Conservation (phyloP, 2,888 invertebrate species). For the Dromius quadrimaculatus region DNA sequence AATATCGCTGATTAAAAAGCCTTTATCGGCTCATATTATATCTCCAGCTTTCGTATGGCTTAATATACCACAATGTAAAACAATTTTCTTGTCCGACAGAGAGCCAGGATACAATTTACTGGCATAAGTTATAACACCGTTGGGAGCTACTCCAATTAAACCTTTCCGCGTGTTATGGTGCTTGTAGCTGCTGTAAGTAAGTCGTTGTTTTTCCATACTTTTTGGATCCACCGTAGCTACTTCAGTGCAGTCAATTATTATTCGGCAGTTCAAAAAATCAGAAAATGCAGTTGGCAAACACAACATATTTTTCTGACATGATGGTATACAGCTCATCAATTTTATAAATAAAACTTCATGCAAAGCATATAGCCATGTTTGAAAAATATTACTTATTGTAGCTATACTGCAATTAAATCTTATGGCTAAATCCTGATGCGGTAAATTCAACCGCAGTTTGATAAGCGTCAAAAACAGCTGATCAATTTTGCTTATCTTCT, state of each 20-base stretch:
- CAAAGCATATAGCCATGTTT: not conserved
- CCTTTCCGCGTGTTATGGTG: slow-evolving; percentile 57
- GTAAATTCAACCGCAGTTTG: too few species aligned
- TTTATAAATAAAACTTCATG: slow-evolving; percentile 54
- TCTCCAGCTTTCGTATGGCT: slow-evolving; percentile 55
- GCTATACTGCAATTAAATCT: not conserved
- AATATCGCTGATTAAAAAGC: slow-evolving; percentile 57
- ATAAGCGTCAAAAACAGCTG: not conserved
- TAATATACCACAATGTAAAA: slow-evolving; percentile 54
- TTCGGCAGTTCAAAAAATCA: slow-evolving; percentile 55
- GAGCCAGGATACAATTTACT: slow-evolving; percentile 58
- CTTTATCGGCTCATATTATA: slow-evolving; percentile 57
- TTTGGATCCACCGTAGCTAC: slow-evolving; percentile 52
- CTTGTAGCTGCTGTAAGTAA: slow-evolving; percentile 56
- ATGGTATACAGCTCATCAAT: slow-evolving; percentile 54
- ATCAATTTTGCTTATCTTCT: too few species aligned
- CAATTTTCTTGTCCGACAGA: slow-evolving; percentile 57
- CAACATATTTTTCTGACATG: slow-evolving; percentile 53
- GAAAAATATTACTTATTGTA: not conserved
- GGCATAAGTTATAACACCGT: slow-evolving; percentile 58
- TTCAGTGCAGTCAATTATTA: slow-evolving; percentile 55
- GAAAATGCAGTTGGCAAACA: slow-evolving; percentile 54
- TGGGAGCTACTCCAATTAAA: slow-evolving; percentile 58
- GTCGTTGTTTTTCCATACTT: slow-evolving; percentile 51
- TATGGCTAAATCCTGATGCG: not conserved